Evolutionary conservation across 23 tunicate species (phyloP).

Genomic region (Ciona savignyi): DNA sequence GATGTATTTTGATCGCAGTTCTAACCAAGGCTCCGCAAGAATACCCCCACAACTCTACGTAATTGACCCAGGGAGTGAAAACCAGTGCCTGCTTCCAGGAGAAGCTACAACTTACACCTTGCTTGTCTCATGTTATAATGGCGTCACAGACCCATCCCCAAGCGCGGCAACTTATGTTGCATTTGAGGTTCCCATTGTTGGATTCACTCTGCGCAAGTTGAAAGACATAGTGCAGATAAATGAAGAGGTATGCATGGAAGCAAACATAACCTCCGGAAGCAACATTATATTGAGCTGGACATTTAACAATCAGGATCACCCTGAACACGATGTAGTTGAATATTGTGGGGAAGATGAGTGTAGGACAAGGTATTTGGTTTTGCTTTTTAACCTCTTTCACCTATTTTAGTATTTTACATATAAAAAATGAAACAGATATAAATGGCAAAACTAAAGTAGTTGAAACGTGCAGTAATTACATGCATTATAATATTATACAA

Average conservation of each 20-base stretch:
- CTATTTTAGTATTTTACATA: too few relatives aligned
- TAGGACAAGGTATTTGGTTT: constrained; percentile 15
- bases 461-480: too few relatives aligned
- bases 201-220: neutral
- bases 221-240: constrained; percentile 3
- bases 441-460: too few relatives aligned
- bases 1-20: constrained; percentile 24
- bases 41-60: constrained; percentile 14
- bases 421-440: too few relatives aligned
- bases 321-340: constrained; percentile 35
- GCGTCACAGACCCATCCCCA: constrained; percentile 27
- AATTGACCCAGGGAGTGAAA: neutral
- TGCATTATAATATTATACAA: too few relatives aligned
- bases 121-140: constrained; percentile 45
- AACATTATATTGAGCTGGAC: constrained; percentile 43
- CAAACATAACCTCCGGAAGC: constrained; percentile 13
- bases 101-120: constrained; percentile 27
- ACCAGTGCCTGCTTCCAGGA: neutral
- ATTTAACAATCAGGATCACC: constrained; percentile 5
- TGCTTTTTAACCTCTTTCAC: too few relatives aligned
- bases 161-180: constrained; percentile 20
- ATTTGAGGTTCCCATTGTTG: constrained; percentile 25
- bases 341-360: constrained; percentile 48
- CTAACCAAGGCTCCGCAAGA: constrained; percentile 40
- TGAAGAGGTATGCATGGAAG: constrained; percentile 16